phyloP scores from a whole-genome alignment of 2,113 vertebrate species.

The Protomyctophum bolini region DNA sequence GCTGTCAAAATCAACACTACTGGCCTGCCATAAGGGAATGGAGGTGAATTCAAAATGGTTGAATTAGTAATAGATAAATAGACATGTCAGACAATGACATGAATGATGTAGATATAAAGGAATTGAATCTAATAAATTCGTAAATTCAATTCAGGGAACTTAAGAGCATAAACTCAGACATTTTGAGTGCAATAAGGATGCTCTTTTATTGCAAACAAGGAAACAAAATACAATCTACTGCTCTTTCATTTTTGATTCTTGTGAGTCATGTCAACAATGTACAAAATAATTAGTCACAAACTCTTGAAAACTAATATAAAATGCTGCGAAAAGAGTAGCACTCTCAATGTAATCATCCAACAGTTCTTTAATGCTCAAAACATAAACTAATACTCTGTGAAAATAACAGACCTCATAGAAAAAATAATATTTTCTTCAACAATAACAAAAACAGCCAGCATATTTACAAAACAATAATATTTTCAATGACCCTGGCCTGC shows the following conservation, averaged over 20 bases:
- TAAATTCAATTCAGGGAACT: no score
- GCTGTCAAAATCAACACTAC: no score
- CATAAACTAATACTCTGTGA: slow-evolving; percentile 60
- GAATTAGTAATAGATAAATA: no score
- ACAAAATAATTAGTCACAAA: slow-evolving; percentile 71
- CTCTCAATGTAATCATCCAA: slow-evolving; percentile 26
- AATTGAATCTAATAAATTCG: no score
- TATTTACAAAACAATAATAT: slow-evolving; percentile 80
- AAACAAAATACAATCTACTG: slow-evolving; percentile 62
- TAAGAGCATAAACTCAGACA: slow-evolving; percentile 24
- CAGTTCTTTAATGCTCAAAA: slow-evolving; percentile 24
- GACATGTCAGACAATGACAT: no score
- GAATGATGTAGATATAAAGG: no score
- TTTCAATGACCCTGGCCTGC: slow-evolving; percentile 70
- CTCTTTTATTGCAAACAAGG: slow-evolving; percentile 77
- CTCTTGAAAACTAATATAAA: slow-evolving; percentile 64
- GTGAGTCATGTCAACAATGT: slow-evolving; percentile 55
- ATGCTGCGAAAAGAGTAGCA: slow-evolving; percentile 56
- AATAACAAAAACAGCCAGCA: slow-evolving; percentile 67
- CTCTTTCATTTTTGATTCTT: slow-evolving; percentile 62
- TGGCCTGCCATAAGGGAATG: no score
- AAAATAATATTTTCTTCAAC: slow-evolving; percentile 59
- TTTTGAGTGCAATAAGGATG: slow-evolving; percentile 50
- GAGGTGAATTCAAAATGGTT: no score
- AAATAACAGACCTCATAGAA: slow-evolving; percentile 72